Base-by-base conservation (phyloP, 1,140 invertebrate genomes). In the Halictus rubicundus region DNA sequence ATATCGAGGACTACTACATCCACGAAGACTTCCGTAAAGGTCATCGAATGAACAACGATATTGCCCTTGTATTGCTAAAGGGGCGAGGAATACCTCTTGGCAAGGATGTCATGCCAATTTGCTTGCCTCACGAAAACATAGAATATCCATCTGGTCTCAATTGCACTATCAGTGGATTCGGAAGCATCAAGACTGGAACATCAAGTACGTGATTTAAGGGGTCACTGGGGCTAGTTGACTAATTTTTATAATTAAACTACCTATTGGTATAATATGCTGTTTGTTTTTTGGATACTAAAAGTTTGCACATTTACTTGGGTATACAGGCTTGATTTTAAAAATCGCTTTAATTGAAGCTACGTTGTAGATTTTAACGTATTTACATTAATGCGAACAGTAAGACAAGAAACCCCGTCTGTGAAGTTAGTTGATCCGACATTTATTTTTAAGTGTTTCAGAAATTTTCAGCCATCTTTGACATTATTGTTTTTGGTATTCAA, bases 161-260 rank as follows among this genome's bases (percentile, higher is more conserved):
- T 79, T 97, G 96, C 87, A 95, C 95, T 16, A 96, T 97, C 68
- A 96, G 96, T 64, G 97, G 97, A 73, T 97, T 96, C 94, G 97
- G 97, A 1, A 95, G 95, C 37, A 94, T 95, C 8, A 94, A 95
- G 68, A 93, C 93, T 68, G 94, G 94, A 64, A 94, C 93, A 69
- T 94, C 94, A 60, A 94, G 95, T 96, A 89, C 89, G 91, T 88
- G 59, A 37, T 64, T 49, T 21, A 2, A 46, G 2, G 2, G 10
- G 14, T 14, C 14, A 12, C 10, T 6, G 5, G 14, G 12, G 49
- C 49, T 54, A 16, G 21, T 54, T 6, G 14, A 54, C 16, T 54
- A 19, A 6, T 6, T 6, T 54, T 52, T 52, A 52, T 42, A 12
- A 12, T 42, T 42, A 39, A 8, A 39, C 37, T 42, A 12, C 0